These are phyloP conservation scores for Sycophila texana DNA, from an alignment of 2,888 invertebrate species.

Conservation along the genomic window DNA sequence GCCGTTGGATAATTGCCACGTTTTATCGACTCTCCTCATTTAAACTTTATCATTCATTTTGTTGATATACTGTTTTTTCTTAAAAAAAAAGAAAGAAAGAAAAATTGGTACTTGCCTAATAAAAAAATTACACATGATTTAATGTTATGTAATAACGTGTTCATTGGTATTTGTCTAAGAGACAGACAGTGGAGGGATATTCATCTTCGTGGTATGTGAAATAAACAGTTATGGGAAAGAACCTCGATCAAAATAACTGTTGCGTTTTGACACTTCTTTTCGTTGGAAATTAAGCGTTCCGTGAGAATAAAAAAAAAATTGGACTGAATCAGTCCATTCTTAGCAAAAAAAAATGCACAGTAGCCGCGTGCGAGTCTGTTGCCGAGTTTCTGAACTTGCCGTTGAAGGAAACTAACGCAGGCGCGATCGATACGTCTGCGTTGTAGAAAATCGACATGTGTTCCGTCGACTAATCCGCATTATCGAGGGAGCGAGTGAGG, in stretches of 20 bases:
- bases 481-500: constrained; percentile 67
- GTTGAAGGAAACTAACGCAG: constrained; percentile 23
- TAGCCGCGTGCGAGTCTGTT: no score
- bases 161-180: not conserved
- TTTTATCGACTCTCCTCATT: no score
- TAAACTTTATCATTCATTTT: no score
- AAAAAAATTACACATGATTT: no score
- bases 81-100: no score
- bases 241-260: not conserved
- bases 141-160: no score
- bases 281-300: not conserved
- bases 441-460: constrained; percentile 53
- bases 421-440: constrained; percentile 41
- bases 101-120: no score
- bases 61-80: no score
- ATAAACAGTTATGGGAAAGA: not conserved
- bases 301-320: not conserved
- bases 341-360: not conserved
- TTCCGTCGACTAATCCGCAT: constrained; percentile 62
- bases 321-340: not conserved
- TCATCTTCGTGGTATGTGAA: not conserved
- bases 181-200: not conserved
- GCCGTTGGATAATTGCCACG: no score
- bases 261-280: not conserved
- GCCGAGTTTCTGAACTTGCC: not conserved